A percentile compares a stretch with the other conserved stretches of the same genome.
Evolutionary conservation across 2,888 invertebrate genomes (phyloP).

Genomic region (Cabera pusaria): DNA sequence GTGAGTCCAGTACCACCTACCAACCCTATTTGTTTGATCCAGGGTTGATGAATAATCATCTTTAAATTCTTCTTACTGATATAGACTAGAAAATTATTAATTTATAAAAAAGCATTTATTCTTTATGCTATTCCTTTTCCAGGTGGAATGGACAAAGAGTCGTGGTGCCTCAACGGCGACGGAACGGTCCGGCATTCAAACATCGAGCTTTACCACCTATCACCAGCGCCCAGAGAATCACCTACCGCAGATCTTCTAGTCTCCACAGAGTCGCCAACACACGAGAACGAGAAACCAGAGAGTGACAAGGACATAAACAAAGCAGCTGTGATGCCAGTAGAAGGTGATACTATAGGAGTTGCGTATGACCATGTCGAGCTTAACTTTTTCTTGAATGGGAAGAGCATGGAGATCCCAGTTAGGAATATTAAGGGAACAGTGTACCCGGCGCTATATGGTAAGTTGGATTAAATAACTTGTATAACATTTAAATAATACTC

Average conservation of each 20-base stretch:
- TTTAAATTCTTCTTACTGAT: no score
- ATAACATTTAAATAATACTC: no score
- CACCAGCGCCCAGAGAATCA: slow-evolving; percentile 67
- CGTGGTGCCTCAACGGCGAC: slow-evolving; percentile 97
- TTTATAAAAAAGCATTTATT: no score
- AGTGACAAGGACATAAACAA: slow-evolving; percentile 50
- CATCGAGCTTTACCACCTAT: slow-evolving; percentile 88
- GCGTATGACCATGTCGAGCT: slow-evolving; percentile 98
- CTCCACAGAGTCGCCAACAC: slow-evolving; percentile 60
- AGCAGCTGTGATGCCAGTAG: slow-evolving; percentile 86
- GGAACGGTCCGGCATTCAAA: slow-evolving; percentile 93
- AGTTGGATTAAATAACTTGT: no score
- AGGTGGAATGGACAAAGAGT: slow-evolving; percentile 94
- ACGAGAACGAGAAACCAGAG: slow-evolving; percentile 56
- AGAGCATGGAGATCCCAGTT: slow-evolving; percentile 91
- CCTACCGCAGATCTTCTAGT: slow-evolving; percentile 71
- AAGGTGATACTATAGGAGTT: slow-evolving; percentile 97
- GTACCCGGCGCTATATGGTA: slow-evolving; percentile 96
- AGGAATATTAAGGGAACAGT: slow-evolving; percentile 95
- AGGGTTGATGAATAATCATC: no score
- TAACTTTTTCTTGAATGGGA: slow-evolving; percentile 97
- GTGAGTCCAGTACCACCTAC: no score
- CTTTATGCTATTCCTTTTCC: no score
- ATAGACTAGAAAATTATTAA: no score
- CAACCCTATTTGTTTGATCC: no score